Evolutionary conservation across 2,113 vertebrate genomes (phyloP), one percentile per base, ranked within the genome.

Genomic region (Pollachius pollachius): DNA sequence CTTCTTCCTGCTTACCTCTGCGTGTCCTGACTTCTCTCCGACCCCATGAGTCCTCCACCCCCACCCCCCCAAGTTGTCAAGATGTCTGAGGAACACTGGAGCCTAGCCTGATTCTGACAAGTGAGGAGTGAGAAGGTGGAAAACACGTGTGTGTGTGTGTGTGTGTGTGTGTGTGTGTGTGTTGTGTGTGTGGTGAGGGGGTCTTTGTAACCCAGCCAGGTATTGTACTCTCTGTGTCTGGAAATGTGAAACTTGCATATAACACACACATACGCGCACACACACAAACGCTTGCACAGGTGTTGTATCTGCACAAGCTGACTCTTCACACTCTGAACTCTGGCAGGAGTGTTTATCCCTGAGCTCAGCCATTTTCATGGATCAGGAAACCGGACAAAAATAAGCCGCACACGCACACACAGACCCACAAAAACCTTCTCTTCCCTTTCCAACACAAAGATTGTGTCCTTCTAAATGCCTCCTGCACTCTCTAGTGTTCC

Each of bases 241-340:
- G 8, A 13, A 48, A 48, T 48, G 41, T 48, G 1, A 48, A 48
- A 48, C 41, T 48, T 48, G 13, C 54, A 57, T 13, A 57, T n/a
- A 57, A 57, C 54, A 57, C 54, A 57, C 54, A 56, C 54, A 56
- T 70, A 23, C 71, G 56, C 52, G 52, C 34, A 3, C 67, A 30
- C 34, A 54, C 54, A 57, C 54, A 57, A 16, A 57, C 15, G n/a
- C 54, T 57, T 62, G 15, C 19, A n/a, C 27, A n/a, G 57, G 30
- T 19, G 54, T 63, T 66, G 65, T 41, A 63, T 64, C 15, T 58
- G 30, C 61, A 56, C 8, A 41, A n/a, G 52, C 59, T 34, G 7
- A 52, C 23, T 13, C 62, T 74, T 27, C 62, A 23, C 62, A 67
- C 58, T 7, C 30, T 27, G 6, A 62, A 30, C 17, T 5, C 25